Percentiles rank a stretch among this genome's conserved stretches.
Conservation (phyloP, 2,113 vertebrate genomes). For the Lamprotornis superbus region DNA sequence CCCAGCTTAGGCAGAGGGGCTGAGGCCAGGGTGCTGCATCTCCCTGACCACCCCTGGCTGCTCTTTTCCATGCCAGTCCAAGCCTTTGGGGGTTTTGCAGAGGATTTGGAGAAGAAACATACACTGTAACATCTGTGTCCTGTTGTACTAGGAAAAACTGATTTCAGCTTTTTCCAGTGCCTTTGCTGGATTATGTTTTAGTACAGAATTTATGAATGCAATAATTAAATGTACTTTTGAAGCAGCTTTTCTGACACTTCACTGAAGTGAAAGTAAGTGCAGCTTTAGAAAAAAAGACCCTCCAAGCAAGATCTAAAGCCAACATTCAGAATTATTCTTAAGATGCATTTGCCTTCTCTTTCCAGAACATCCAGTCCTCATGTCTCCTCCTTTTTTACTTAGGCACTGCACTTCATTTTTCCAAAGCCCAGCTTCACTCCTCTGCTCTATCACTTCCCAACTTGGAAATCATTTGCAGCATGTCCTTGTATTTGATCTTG, state of each 20-base stretch:
- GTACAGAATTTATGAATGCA: neutral
- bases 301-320: neutral
- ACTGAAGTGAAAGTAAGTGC: neutral
- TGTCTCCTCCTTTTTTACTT: neutral
- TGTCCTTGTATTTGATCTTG: neutral
- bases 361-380: neutral
- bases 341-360: neutral
- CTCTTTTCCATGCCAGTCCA: neutral
- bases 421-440: neutral
- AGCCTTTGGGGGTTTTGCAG: neutral
- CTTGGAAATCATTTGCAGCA: neutral
- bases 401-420: neutral
- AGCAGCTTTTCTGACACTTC: neutral
- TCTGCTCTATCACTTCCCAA: neutral
- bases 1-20: neutral
- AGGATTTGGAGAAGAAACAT: fast-evolving
- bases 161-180: neutral
- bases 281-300: neutral
- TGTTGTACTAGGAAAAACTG: neutral
- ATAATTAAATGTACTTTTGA: neutral
- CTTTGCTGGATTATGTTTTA: neutral
- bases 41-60: neutral
- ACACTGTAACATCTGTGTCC: neutral
- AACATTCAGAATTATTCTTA: neutral
- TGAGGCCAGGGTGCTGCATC: neutral